Percentiles rank a stretch among this genome's conserved stretches.
Evolutionary conservation across 1,140 invertebrate genomes (phyloP).

Genomic region (Ceratina calcarata): DNA sequence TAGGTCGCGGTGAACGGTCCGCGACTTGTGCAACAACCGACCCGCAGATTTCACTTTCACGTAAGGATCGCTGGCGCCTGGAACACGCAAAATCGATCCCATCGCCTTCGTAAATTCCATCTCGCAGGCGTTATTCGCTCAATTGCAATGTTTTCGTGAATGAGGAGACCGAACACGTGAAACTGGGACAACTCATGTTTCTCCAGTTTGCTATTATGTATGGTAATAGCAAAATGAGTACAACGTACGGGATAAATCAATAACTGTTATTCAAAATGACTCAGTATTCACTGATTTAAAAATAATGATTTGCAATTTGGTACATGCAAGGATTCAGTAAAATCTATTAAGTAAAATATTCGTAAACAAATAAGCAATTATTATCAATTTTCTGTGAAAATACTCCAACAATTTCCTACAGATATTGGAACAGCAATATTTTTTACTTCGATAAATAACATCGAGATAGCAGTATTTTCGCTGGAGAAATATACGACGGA

Average conservation of each 20-base stretch:
- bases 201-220: background rate
- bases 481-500: too few species aligned
- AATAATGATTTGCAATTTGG: background rate
- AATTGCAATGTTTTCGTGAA: background rate
- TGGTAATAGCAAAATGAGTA: background rate
- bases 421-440: too few species aligned
- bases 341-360: too few species aligned
- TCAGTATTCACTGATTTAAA: too few species aligned
- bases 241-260: background rate
- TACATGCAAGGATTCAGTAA: too few species aligned
- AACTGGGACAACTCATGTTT: background rate
- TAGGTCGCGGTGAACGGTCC: slow-evolving; percentile 93
- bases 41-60: slow-evolving; percentile 97
- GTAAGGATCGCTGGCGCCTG: slow-evolving; percentile 98
- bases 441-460: too few species aligned
- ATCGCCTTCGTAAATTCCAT: background rate
- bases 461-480: too few species aligned
- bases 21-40: slow-evolving; percentile 94
- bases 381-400: too few species aligned
- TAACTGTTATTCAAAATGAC: too few species aligned
- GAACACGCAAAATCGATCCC: slow-evolving; percentile 51
- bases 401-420: too few species aligned
- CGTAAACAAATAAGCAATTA: too few species aligned
- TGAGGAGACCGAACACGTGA: background rate
- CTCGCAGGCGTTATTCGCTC: background rate